phyloP scores from a whole-genome alignment of 1,140 invertebrate species.

The Neodiprion pinetum region DNA sequence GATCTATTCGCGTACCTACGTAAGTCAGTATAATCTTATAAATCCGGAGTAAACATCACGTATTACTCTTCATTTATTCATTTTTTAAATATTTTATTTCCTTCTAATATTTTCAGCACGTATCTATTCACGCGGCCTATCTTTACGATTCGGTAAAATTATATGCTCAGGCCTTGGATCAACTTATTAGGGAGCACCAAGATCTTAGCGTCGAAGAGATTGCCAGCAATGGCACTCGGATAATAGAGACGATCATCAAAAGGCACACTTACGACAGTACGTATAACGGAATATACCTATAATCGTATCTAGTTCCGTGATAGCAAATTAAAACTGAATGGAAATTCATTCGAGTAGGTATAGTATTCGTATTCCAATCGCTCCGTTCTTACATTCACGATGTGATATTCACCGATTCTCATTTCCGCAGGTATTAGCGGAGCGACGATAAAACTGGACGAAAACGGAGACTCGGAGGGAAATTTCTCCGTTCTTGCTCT shows the following conservation, averaged over 20 bases:
- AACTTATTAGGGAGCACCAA: constrained; percentile 70
- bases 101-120: constrained; percentile 68
- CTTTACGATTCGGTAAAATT: constrained; percentile 94
- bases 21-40: no score
- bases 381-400: no score
- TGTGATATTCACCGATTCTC: no score
- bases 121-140: constrained; percentile 94
- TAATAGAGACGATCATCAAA: constrained; percentile 80
- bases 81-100: constrained; percentile 29
- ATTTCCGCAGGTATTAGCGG: constrained; percentile 84
- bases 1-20: background rate
- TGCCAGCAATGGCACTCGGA: constrained; percentile 77
- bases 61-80: background rate
- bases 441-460: constrained; percentile 87
- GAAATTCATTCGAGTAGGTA: no score
- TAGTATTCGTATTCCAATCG: background rate
- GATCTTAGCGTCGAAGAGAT: constrained; percentile 73
- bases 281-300: constrained; percentile 41
- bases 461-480: constrained; percentile 93
- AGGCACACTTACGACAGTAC: constrained; percentile 82
- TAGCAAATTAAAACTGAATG: no score
- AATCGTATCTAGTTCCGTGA: constrained; percentile 9
- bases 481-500: constrained; percentile 93
- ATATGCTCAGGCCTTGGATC: constrained; percentile 86
- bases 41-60: no score